Evolutionary conservation across 2,113 vertebrate species (phyloP).

Genomic region (Platichthys stellatus): DNA sequence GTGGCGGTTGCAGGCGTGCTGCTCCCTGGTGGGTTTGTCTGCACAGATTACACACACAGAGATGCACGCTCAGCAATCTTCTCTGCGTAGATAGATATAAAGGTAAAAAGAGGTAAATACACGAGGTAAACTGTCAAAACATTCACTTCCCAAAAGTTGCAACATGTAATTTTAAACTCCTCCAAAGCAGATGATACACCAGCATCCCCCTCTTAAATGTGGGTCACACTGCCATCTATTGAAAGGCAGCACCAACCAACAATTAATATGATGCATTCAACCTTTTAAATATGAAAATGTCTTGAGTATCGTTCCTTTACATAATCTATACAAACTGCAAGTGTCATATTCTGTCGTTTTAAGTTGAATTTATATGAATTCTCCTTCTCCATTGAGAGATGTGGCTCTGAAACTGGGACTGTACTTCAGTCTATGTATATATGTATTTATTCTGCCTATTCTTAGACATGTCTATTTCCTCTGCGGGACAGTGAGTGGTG

Average conservation of each 20-base stretch:
- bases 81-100: constrained; percentile 8
- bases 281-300: neutral
- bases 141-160: constrained; percentile 18
- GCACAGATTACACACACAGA: constrained; percentile 26
- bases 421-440: neutral
- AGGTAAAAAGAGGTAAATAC: constrained; percentile 22
- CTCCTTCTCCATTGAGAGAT: too few species aligned
- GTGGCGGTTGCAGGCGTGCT: constrained; percentile 16
- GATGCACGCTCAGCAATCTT: constrained; percentile 26
- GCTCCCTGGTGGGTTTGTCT: constrained; percentile 50
- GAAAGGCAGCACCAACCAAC: constrained; percentile 5
- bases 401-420: neutral
- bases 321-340: neutral
- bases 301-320: neutral
- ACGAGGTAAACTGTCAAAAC: constrained; percentile 28
- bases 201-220: constrained; percentile 31
- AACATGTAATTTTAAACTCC: constrained; percentile 14
- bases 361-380: too few species aligned
- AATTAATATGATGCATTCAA: neutral
- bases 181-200: neutral
- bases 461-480: neutral
- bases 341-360: neutral
- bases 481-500: neutral
- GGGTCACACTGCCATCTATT: constrained; percentile 70
- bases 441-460: neutral